Conservation (phyloP, 2,797 vertebrate species). For the Bovichtus diacanthus region DNA sequence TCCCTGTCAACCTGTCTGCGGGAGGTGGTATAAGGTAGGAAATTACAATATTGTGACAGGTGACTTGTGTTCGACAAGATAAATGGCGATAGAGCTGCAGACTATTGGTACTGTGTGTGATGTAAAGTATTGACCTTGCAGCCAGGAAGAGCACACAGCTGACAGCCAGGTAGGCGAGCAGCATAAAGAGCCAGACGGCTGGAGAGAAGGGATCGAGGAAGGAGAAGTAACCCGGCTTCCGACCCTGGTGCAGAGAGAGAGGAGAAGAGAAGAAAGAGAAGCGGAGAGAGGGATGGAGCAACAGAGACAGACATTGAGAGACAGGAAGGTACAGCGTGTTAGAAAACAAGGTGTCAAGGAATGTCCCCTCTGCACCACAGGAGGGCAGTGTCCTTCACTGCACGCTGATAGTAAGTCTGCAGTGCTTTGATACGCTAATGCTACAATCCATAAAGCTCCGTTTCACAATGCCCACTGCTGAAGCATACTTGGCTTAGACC, state of each 20-base stretch:
- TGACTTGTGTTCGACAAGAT: slow-evolving; percentile 53
- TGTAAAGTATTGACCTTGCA: slow-evolving; percentile 88
- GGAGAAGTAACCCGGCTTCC: slow-evolving; percentile 97
- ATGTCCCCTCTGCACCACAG: slow-evolving; percentile 67
- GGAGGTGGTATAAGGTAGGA: slow-evolving; percentile 43
- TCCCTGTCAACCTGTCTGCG: slow-evolving; percentile 50
- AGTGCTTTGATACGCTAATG: slow-evolving; percentile 70
- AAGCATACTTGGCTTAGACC: slow-evolving; percentile 57
- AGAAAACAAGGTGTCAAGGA: slow-evolving; percentile 30
- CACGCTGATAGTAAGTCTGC: slow-evolving; percentile 54
- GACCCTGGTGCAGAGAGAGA: slow-evolving; percentile 89
- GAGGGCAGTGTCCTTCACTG: slow-evolving; percentile 74
- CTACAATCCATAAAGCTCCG: slow-evolving; percentile 73
- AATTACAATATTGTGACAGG: slow-evolving; percentile 44
- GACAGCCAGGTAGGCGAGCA: slow-evolving; percentile 95
- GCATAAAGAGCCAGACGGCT: slow-evolving; percentile 95
- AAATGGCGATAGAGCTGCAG: slow-evolving; percentile 50
- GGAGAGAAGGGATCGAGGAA: slow-evolving; percentile 95
- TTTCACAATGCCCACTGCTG: slow-evolving; percentile 67
- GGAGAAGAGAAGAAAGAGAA: slow-evolving; percentile 86
- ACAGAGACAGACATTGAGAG: slow-evolving; percentile 72
- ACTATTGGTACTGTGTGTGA: slow-evolving; percentile 67
- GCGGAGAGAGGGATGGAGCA: slow-evolving; percentile 29
- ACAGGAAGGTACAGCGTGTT: slow-evolving; percentile 31
- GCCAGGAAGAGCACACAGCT: slow-evolving; percentile 96